Conservation (phyloP, 2,888 invertebrate genomes). For the Noctua comes region DNA sequence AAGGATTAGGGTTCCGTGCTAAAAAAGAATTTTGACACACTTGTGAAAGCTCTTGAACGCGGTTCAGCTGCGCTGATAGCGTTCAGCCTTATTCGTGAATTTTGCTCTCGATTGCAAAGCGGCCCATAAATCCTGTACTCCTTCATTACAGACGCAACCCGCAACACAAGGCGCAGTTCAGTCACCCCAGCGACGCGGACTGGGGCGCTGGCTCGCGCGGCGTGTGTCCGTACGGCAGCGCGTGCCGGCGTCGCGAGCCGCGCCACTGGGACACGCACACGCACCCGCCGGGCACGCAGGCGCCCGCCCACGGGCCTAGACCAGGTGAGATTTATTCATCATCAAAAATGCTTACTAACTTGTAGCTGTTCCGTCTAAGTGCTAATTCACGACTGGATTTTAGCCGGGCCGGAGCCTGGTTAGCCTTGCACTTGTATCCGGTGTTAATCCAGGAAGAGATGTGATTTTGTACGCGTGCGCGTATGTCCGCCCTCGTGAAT, state of each 20-base stretch:
- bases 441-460: background rate
- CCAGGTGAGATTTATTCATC: conserved; percentile 51
- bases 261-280: conserved; percentile 90
- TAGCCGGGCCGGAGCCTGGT: background rate
- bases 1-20: too few species aligned
- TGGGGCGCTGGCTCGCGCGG: conserved; percentile 87
- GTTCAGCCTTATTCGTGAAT: background rate
- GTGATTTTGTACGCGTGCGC: background rate
- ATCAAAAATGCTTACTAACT: background rate
- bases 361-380: background rate
- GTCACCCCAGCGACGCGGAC: conserved; percentile 92
- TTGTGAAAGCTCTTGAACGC: background rate
- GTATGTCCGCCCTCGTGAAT: background rate
- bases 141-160: conserved; percentile 89
- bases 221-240: conserved; percentile 90
- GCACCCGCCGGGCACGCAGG: conserved; percentile 81
- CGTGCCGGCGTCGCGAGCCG: conserved; percentile 90
- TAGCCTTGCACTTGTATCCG: background rate
- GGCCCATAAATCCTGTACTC: background rate
- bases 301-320: conserved; percentile 53
- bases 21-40: background rate
- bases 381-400: too few species aligned
- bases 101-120: background rate
- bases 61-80: background rate
- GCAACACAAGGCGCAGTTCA: conserved; percentile 90